Evolutionary conservation across 2,888 invertebrate species (phyloP).

Genomic region (Brenthis daphne): DNA sequence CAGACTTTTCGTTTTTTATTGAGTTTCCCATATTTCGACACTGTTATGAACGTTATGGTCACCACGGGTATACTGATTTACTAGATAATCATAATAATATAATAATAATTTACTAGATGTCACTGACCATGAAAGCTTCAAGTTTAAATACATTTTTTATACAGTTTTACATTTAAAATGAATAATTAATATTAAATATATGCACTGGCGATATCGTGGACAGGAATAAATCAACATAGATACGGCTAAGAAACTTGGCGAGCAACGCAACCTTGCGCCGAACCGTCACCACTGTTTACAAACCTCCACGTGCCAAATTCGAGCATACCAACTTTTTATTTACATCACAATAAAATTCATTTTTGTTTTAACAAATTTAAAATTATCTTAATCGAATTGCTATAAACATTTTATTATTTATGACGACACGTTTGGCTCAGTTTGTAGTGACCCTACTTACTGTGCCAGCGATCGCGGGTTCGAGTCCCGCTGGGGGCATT

Average conservation of each 20-base stretch:
- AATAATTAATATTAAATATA: background rate
- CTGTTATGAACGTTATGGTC: no score
- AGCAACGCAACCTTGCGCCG: conserved; percentile 34
- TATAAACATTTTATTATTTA: background rate
- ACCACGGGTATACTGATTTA: no score
- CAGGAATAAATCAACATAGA: conserved; percentile 33
- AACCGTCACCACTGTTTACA: conserved; percentile 25
- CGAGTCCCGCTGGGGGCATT: no score
- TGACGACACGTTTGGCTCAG: background rate
- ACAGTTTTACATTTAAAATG: conserved; percentile 1
- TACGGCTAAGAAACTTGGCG: conserved; percentile 39
- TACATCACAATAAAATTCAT: background rate
- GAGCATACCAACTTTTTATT: conserved; percentile 4
- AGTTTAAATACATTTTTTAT: no score
- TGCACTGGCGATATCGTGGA: conserved; percentile 4
- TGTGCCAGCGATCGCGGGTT: no score
- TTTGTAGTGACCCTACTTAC: no score
- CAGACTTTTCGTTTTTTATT: no score
- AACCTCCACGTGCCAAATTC: conserved; percentile 11
- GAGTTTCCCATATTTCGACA: no score
- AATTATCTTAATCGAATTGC: conserved; percentile 3
- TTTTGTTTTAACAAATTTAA: background rate
- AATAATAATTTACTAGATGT: no score
- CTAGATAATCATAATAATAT: no score
- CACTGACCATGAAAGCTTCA: no score